Evolutionary conservation across 2,113 vertebrate genomes (phyloP), one percentile per base, ranked within the genome.

Genomic region (Merops nubicus): DNA sequence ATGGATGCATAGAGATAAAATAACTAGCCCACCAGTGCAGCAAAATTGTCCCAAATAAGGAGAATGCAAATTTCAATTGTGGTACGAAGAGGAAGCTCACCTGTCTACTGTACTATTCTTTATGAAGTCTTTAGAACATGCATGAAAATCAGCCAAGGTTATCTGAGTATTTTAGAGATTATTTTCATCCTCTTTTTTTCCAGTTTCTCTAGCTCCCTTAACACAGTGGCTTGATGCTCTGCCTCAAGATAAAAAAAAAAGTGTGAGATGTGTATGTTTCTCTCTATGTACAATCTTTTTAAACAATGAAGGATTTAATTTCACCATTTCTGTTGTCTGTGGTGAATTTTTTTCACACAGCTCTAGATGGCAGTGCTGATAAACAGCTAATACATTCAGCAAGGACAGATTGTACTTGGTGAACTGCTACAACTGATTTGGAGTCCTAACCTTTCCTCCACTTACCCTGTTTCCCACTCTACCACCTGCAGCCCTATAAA

Each of bases 401-500:
- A 78, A 77, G 83, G 76, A 97, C 73, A 96, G 75, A 95, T 96
- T 97, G 97, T 84, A 65, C 64, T 95, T 75, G 87, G 85, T 53
- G 93, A 96, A 77, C 63, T 51, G 86, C 85, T 90, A 82, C 90
- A 80, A 85, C 42, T 93, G 94, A 95, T 96, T 91, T 78, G 85
- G 56, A 96, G 75, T 78, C 89, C 79, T 96, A 97, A 97, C 92
- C 97, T 98, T 97, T 97, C 84, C 91, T 97, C 88, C 91, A 92
- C 73, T 80, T 96, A 82, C 91, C 91, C 95, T 38, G 3, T 96
- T 97, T 97, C 96, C 67, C 96, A 62, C 88, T 93, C 88, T 95
- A 97, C 96, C 96, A 97, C 97, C 97, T 97, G 97, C 95, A 97
- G 86, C 85, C 85, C 82, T 91, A 94, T 96, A 96, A 97, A 97